Evolutionary conservation across 2,888 invertebrate genomes (phyloP).

Genomic region (Pollenia angustigena): DNA sequence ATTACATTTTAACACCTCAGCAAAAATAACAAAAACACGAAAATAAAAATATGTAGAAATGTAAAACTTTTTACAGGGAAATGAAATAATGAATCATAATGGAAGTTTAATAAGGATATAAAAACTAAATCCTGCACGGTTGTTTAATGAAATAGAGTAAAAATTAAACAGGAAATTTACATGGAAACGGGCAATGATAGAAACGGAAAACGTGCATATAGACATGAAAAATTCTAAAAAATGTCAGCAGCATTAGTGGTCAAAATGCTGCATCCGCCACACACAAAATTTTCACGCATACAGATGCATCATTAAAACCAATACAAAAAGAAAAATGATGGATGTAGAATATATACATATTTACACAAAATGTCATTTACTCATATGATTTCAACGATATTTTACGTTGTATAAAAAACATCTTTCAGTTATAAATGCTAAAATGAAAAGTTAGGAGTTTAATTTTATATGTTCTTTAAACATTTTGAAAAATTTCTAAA

Average conservation of each 20-base stretch:
- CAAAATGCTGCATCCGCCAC: slow-evolving; percentile 42
- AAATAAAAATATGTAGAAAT: neutral
- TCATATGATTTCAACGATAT: too few species aligned
- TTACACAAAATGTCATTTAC: too few species aligned
- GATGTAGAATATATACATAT: neutral
- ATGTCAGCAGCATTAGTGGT: slow-evolving; percentile 55
- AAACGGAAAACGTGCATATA: neutral
- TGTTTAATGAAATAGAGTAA: slow-evolving; percentile 5
- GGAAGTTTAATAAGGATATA: slow-evolving; percentile 37
- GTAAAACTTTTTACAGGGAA: slow-evolving; percentile 6
- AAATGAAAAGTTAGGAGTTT: too few species aligned
- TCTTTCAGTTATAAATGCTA: too few species aligned
- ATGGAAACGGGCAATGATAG: neutral
- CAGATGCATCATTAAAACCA: neutral
- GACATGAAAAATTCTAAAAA: slow-evolving; percentile 38
- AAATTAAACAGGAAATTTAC: neutral
- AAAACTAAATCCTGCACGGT: slow-evolving; percentile 30
- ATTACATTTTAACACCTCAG: slow-evolving; percentile 50
- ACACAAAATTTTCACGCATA: neutral
- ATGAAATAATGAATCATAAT: slow-evolving; percentile 63
- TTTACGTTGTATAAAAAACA: too few species aligned
- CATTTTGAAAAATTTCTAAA: too few species aligned
- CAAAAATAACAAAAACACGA: slow-evolving; percentile 1
- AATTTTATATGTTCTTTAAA: too few species aligned
- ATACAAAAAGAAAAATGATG: too few species aligned